These are phyloP conservation scores for Calidris pugnax DNA, from an alignment of 2,113 vertebrate genomes.

Conservation along the genomic window DNA sequence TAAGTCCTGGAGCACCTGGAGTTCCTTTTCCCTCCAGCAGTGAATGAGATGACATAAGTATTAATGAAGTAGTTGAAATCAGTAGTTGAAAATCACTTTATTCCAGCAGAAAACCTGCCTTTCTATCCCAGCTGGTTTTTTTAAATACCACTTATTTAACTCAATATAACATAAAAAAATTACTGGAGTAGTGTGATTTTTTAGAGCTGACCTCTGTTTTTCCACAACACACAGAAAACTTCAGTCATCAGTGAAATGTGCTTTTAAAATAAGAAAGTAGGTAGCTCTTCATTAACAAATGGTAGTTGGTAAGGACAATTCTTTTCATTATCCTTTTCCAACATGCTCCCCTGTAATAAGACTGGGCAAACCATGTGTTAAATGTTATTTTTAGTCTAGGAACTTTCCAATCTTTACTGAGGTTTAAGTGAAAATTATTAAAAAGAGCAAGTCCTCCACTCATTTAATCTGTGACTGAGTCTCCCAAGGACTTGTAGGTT, in stretches of 20 bases:
- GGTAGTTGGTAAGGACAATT: not conserved
- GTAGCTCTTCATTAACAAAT: not conserved
- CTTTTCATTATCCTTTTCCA: not conserved
- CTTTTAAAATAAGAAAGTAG: not conserved
- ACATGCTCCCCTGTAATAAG: not conserved
- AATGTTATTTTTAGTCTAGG: not conserved
- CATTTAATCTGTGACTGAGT: not conserved
- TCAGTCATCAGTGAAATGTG: not conserved
- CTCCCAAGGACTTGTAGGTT: not conserved
- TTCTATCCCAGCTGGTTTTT: not conserved
- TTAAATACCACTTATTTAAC: not conserved
- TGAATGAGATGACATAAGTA: not conserved
- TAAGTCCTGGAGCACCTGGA: slow-evolving; percentile 62
- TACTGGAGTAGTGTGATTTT: not conserved
- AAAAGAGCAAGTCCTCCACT: not conserved
- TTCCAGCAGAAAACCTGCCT: not conserved
- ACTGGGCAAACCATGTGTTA: not conserved
- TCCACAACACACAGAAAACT: not conserved
- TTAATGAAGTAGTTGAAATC: not conserved
- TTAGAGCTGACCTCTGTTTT: not conserved
- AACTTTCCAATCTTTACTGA: not conserved
- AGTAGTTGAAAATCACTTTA: not conserved
- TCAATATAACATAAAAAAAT: not conserved
- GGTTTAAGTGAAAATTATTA: not conserved
- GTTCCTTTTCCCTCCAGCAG: not conserved